Evolutionary conservation across 2,113 vertebrate genomes (phyloP), one percentile per base, ranked within the genome.

Genomic region (Xenopus tropicalis): DNA sequence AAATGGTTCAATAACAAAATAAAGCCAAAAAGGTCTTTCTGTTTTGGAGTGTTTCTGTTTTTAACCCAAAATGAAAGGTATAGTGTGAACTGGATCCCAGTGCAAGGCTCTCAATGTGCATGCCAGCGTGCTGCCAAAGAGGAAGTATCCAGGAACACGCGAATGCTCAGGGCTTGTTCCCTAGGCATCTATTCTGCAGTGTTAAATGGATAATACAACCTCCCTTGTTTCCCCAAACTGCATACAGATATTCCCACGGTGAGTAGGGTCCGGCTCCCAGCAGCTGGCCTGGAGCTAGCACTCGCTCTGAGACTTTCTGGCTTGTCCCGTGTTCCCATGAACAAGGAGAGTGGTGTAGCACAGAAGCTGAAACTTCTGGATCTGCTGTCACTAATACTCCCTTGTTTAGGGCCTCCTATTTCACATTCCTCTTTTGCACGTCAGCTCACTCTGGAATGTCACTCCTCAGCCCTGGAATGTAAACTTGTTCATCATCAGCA

Each of bases 381-480:
- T 80, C 80, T 70, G 70, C 63, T 77, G 84, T 85, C 83, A 85
- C 78, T 77, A 70, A 52, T 59, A 70, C 75, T 79, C 82, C 86
- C 87, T 84, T 64, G 72, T 81, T 80, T 54, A 14, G 80, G 82
- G 86, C 88, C 90, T 88, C 84, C 66, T 78, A 86, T 86, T 87
- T 86, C 71, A 80, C 87, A 88, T 88, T 87, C 87, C 80, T 82
- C 74, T 87, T 70, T 78, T 86, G 85, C 80, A 88, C 71, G 29
- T 93, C 90, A 87, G 78, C 80, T 78, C 82, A 73, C 80, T 72
- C 82, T 81, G 89, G 91, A 91, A 93, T 91, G 84, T 84, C 86
- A 85, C 80, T 88, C 82, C 86, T 85, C 80, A 42, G 61, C 48
- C 22, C 14, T 75, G 81, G 88, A 89, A 91, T 82, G 84, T 79